A percentile compares a stretch with the other conserved stretches of the same genome.
Evolutionary conservation across 2,888 invertebrate genomes (phyloP).

Genomic region (Drosophila yooni): DNA sequence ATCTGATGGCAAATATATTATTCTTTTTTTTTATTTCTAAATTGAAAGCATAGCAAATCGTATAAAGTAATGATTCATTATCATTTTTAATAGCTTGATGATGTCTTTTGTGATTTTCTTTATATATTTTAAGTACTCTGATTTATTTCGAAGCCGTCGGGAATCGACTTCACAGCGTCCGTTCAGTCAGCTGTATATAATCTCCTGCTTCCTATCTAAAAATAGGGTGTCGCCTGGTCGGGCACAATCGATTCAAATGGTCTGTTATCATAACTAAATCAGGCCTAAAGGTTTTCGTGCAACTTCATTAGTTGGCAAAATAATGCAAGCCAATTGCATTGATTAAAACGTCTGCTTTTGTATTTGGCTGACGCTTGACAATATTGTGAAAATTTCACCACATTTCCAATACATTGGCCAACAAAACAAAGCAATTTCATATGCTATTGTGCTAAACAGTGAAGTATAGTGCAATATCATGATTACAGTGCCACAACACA

Average conservation of each 20-base stretch:
- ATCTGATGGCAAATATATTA: not conserved
- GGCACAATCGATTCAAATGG: not conserved
- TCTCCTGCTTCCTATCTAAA: no score
- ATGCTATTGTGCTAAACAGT: not conserved
- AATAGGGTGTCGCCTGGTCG: not conserved
- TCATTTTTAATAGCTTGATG: not conserved
- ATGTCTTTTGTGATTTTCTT: not conserved
- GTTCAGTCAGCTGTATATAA: not conserved
- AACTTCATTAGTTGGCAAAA: not conserved
- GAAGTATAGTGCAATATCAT: conserved; percentile 4
- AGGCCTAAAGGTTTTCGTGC: not conserved
- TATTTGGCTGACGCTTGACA: no score
- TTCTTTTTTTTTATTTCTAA: not conserved
- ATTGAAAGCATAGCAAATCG: no score
- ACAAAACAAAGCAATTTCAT: conserved; percentile 11
- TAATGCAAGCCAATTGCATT: conserved; percentile 11
- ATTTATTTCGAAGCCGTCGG: not conserved
- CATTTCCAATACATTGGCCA: not conserved
- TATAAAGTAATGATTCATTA: not conserved
- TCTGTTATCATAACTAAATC: not conserved
- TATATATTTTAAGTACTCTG: not conserved
- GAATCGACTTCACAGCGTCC: not conserved
- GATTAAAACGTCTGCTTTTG: not conserved
- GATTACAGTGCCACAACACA: conserved; percentile 16
- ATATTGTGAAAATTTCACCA: not conserved